Evolutionary conservation across 2,797 vertebrate genomes (phyloP).

Genomic region (Hippopotamyrus pictus): DNA sequence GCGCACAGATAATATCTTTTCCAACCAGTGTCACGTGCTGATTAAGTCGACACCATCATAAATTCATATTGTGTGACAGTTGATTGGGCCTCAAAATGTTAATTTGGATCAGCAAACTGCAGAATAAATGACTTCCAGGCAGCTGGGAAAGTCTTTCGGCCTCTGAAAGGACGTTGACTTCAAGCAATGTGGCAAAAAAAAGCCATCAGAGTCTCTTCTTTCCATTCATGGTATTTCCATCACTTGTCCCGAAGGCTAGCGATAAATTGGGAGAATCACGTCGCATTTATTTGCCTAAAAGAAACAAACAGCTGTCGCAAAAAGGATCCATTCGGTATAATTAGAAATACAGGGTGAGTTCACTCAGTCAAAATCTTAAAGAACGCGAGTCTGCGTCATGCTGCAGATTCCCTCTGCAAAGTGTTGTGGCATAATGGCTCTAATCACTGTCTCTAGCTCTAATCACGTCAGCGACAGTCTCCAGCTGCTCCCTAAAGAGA

Average conservation of each 20-base stretch:
- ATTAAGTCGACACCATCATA: background rate
- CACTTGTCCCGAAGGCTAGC: background rate
- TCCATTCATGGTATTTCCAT: background rate
- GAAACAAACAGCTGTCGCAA: background rate
- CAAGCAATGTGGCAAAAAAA: background rate
- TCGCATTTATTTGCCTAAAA: background rate
- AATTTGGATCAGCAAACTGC: background rate
- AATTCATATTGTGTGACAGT: background rate
- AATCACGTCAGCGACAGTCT: background rate
- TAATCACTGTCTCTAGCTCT: conserved; percentile 22
- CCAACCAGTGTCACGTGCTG: background rate
- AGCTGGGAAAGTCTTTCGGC: background rate
- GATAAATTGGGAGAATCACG: background rate
- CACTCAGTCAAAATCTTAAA: background rate
- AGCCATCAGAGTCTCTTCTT: background rate
- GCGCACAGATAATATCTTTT: background rate
- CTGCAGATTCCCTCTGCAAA: conserved; percentile 11
- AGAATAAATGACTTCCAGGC: background rate
- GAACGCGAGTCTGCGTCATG: background rate
- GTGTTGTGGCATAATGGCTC: conserved; percentile 38
- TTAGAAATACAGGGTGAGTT: background rate
- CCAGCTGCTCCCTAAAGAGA: background rate
- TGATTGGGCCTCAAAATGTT: background rate
- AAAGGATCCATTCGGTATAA: background rate
- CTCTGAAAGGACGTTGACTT: background rate